Conservation (phyloP, 2,113 vertebrate species). For the Protomyctophum bolini region DNA sequence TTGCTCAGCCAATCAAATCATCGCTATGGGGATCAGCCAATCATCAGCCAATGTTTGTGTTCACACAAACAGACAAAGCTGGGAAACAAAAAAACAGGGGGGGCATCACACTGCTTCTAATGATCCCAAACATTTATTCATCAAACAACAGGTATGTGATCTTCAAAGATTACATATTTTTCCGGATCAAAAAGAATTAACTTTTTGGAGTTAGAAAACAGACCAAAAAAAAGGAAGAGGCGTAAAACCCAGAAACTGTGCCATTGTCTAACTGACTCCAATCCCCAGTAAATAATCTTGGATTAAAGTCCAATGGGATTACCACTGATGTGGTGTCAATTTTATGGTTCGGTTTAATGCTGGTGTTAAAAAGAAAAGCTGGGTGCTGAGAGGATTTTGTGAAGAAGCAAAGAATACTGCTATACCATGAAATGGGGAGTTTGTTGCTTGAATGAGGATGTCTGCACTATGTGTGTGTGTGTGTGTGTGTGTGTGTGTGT, state of each 20-base stretch:
- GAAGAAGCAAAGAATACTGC: background rate
- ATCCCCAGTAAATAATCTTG: slow-evolving; percentile 55
- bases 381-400: slow-evolving; percentile 27
- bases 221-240: background rate
- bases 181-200: too few species aligned
- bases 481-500: too few species aligned
- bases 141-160: too few species aligned
- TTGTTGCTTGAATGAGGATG: background rate
- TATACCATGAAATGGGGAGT: background rate
- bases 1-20: too few species aligned
- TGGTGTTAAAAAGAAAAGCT: slow-evolving; percentile 30
- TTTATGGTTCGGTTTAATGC: slow-evolving; percentile 41
- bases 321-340: slow-evolving; percentile 37
- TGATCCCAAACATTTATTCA: background rate
- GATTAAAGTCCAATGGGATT: slow-evolving; percentile 50
- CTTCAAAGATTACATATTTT: too few species aligned
- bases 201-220: slow-evolving; percentile 12
- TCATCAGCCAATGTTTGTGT: too few species aligned
- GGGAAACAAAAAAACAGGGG: background rate
- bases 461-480: background rate
- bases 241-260: slow-evolving; percentile 14
- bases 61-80: too few species aligned
- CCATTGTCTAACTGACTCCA: slow-evolving; percentile 21
- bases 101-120: background rate
- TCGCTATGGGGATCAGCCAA: too few species aligned